Conservation (phyloP, 2,797 vertebrate genomes). For the Mormyrops boulengeri region DNA sequence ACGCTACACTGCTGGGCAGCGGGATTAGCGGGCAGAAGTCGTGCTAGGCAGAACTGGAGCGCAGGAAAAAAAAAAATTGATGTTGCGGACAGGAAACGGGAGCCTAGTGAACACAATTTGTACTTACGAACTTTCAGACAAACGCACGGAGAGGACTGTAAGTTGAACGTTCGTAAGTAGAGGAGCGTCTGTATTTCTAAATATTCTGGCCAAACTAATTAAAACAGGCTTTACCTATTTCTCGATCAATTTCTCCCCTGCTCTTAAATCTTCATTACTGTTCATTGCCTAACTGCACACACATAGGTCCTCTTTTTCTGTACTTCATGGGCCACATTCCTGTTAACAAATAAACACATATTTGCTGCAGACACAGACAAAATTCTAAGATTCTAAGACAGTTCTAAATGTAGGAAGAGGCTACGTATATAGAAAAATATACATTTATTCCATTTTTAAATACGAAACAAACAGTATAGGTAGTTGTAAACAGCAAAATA, state of each 20-base stretch:
- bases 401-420: not conserved
- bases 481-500: not conserved
- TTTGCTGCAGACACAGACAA: constrained; percentile 42
- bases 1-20: too few species aligned
- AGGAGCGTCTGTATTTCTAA: not conserved
- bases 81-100: too few species aligned
- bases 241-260: constrained; percentile 24
- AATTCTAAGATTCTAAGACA: too few species aligned
- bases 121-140: too few species aligned
- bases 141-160: too few species aligned
- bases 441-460: not conserved
- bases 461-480: not conserved
- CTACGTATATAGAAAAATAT: not conserved
- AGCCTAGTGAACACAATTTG: too few species aligned
- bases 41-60: too few species aligned
- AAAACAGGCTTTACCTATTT: constrained; percentile 14
- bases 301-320: constrained; percentile 64
- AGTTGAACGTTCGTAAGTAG: too few species aligned
- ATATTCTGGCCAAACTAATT: constrained; percentile 17
- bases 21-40: too few species aligned
- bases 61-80: too few species aligned
- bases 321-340: constrained; percentile 70
- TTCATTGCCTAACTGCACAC: constrained; percentile 43
- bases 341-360: constrained; percentile 90
- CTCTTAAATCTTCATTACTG: constrained; percentile 17